Evolutionary conservation across 2,113 vertebrate species (phyloP), one percentile per base, ranked within the genome.

Genomic region (Lates calcarifer): DNA sequence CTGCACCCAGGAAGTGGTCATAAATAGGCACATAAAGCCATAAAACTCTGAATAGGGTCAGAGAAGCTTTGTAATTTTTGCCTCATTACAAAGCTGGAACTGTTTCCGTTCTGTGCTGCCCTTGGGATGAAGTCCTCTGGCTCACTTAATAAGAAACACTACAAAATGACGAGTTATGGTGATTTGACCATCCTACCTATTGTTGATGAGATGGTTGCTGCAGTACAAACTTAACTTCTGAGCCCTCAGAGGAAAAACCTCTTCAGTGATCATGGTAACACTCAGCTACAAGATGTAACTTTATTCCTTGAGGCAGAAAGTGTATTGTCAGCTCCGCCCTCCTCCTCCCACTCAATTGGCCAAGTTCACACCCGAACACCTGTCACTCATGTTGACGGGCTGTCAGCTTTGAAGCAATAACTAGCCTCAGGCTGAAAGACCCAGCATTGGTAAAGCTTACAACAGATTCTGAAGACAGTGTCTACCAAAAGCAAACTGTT

Each of bases 1-100:
- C 74, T 71, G 51, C 82, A 87, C 72, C 80, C 83, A 87, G 90
- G 83, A 91, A 92, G 84, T 81, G 82, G 78, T 86, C 90, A 88
- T 89, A 90, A 91, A 92, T 47, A 86, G 86, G 79, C 53, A 63
- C 87, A 84, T 58, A 51, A 74, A 82, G 75, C 70, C 80, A 74
- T 55, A 60, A 89, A 86, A 82, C 65, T 86, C 53, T 51, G 47
- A 84, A 73, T 11, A 45, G 71, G 80, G 77, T 89, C 85, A 84
- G 41, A 78, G 70, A 83, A 37, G 76, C 71, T 64, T 70, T 85
- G 77, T 91, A 15, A 72, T 72, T 79, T 77, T 65, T 69, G 29
- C 76, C 12, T 81, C 76, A 75, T 79, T 81, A 81, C 33, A 56
- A 79, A 72, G 73, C 62, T 56, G 31, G 41, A 35, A 15, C 28